phyloP scores from a whole-genome alignment of 2,113 vertebrate species.

The Neoarius graeffei region DNA sequence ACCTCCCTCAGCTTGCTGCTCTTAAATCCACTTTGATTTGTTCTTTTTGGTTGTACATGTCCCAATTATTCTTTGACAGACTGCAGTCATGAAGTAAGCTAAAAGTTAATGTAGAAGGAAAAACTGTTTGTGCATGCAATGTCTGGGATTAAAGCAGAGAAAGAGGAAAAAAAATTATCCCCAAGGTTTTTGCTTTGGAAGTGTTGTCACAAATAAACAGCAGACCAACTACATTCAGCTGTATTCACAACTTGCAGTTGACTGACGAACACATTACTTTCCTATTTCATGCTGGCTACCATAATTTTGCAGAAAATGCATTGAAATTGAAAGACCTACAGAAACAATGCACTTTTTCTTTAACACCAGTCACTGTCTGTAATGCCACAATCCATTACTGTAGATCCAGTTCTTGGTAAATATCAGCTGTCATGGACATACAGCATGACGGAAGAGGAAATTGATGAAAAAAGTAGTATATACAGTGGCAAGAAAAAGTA shows the following conservation, averaged over 20 bases:
- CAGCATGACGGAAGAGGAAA: conserved; percentile 22
- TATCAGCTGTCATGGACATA: conserved; percentile 48
- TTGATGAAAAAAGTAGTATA: no score
- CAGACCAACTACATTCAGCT: not conserved
- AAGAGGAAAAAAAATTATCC: not conserved
- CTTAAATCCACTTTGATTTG: not conserved
- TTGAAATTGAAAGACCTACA: conserved; percentile 1
- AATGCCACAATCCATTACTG: conserved; percentile 33
- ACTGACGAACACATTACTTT: conserved; percentile 20
- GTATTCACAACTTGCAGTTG: not conserved
- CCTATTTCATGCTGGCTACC: conserved; percentile 6
- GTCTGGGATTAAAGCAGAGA: not conserved
- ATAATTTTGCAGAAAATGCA: not conserved
- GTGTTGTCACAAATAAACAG: not conserved
- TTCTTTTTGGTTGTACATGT: not conserved
- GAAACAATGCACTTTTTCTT: conserved; percentile 6
- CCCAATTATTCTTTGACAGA: not conserved
- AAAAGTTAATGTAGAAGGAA: not conserved
- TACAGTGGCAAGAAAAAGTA: no score
- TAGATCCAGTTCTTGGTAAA: conserved; percentile 36
- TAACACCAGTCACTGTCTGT: conserved; percentile 31
- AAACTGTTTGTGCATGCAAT: not conserved
- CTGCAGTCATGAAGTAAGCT: not conserved
- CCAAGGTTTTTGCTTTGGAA: not conserved
- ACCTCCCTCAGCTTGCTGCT: not conserved